These are phyloP conservation scores for Sebastolobus altivelis DNA, from an alignment of 2,797 vertebrate genomes.

Conservation along the genomic window DNA sequence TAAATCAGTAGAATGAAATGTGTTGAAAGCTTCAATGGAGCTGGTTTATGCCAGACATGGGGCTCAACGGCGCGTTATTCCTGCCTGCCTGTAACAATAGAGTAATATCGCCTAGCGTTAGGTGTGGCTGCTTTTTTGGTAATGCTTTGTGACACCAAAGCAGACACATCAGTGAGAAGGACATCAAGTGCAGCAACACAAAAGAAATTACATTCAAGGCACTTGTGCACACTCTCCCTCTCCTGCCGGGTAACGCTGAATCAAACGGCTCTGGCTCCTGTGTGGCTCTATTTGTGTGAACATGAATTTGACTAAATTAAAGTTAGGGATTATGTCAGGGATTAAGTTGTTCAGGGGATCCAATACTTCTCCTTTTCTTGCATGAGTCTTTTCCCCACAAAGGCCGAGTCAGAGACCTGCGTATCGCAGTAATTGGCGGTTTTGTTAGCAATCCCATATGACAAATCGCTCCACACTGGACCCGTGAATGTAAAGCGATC, in stretches of 20 bases:
- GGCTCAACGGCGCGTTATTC: constrained; percentile 27
- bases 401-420: constrained; percentile 69
- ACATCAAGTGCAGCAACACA: constrained; percentile 55
- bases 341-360: constrained; percentile 86
- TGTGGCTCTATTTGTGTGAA: constrained; percentile 77
- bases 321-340: constrained; percentile 85
- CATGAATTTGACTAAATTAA: constrained; percentile 85
- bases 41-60: constrained; percentile 25
- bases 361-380: constrained; percentile 72
- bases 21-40: constrained; percentile 29
- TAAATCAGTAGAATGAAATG: constrained; percentile 42
- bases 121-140: constrained; percentile 38
- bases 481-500: constrained; percentile 43
- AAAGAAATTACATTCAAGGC: constrained; percentile 55
- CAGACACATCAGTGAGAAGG: constrained; percentile 52
- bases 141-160: constrained; percentile 50
- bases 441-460: constrained; percentile 68
- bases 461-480: constrained; percentile 47
- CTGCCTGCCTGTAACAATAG: constrained; percentile 47
- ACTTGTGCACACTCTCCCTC: constrained; percentile 44
- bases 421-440: constrained; percentile 79
- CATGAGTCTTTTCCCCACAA: constrained; percentile 63
- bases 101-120: constrained; percentile 41
- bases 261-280: constrained; percentile 67
- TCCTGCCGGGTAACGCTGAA: constrained; percentile 50